These are phyloP conservation scores for Pelodytes ibericus DNA, from an alignment of 2,797 vertebrate genomes.

Conservation along the genomic window DNA sequence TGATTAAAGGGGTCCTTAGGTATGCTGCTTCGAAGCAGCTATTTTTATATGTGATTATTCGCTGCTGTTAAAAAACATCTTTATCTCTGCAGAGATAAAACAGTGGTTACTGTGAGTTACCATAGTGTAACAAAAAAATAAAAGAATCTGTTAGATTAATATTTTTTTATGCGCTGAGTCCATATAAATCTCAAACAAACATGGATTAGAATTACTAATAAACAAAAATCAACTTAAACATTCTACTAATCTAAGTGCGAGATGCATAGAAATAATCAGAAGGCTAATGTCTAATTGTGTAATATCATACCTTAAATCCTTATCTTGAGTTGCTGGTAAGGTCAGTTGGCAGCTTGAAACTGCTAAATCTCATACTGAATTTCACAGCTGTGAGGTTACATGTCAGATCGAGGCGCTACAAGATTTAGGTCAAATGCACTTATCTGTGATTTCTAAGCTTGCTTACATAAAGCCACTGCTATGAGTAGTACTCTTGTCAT, in stretches of 20 bases:
- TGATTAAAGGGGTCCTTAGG: slow-evolving; percentile 81
- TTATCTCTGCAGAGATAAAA: slow-evolving; percentile 75
- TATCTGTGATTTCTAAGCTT: slow-evolving; percentile 80
- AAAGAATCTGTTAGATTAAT: slow-evolving; percentile 68
- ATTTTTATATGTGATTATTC: slow-evolving; percentile 81
- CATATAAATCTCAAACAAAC: slow-evolving; percentile 63
- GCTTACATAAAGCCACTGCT: slow-evolving; percentile 77
- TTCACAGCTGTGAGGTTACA: slow-evolving; percentile 76
- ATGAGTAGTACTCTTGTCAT: slow-evolving; percentile 68
- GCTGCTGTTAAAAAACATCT: slow-evolving; percentile 73
- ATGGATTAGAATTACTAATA: slow-evolving; percentile 68
- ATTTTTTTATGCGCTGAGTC: slow-evolving; percentile 66
- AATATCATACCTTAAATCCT: slow-evolving; percentile 75
- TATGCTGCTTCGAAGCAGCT: slow-evolving; percentile 74
- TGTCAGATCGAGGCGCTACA: slow-evolving; percentile 74
- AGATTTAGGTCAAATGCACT: slow-evolving; percentile 82
- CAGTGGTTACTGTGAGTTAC: slow-evolving; percentile 71
- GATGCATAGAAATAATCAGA: slow-evolving; percentile 71
- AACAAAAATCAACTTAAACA: slow-evolving; percentile 68
- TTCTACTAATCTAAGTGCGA: slow-evolving; percentile 66
- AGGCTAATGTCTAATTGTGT: slow-evolving; percentile 80
- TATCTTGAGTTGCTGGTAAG: slow-evolving; percentile 74
- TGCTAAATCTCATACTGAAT: slow-evolving; percentile 76
- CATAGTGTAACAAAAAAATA: slow-evolving; percentile 60
- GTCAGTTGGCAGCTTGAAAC: slow-evolving; percentile 77